phyloP scores from a whole-genome alignment of 2,113 vertebrate species.

The Equus quagga region DNA sequence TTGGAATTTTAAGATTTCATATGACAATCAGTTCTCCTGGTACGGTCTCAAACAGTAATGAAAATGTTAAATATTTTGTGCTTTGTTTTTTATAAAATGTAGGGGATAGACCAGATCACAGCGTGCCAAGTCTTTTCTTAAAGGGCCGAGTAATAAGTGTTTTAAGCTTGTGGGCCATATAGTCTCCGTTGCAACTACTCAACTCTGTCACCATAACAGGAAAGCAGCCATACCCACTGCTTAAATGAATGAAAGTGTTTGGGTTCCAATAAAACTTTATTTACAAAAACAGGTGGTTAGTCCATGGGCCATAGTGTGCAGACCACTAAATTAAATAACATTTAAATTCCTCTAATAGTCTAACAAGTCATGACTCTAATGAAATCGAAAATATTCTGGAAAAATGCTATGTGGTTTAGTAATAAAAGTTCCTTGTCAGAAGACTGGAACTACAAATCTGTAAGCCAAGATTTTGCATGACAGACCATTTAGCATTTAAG shows the following conservation, averaged over 20 bases:
- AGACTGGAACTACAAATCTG: not conserved
- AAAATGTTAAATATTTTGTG: constrained; percentile 17
- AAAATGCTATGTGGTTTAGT: constrained; percentile 20
- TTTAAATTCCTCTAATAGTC: not conserved
- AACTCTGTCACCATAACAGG: not conserved
- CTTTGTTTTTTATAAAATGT: not conserved
- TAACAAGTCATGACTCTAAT: not conserved
- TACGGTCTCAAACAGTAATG: not conserved
- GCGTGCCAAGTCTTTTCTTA: not conserved
- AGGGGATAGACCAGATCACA: not conserved
- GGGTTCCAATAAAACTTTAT: constrained; percentile 1
- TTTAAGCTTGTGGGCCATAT: not conserved
- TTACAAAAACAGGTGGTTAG: not conserved
- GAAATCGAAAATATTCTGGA: constrained; percentile 27
- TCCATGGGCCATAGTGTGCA: not conserved
- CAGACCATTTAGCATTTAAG: constrained; percentile 12
- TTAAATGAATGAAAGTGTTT: not conserved
- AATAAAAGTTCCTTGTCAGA: constrained; percentile 8
- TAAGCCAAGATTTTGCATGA: not conserved
- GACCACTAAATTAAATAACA: not conserved
- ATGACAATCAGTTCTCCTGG: not conserved
- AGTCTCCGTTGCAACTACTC: not conserved
- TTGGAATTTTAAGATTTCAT: constrained; percentile 23
- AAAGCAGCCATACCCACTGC: not conserved
- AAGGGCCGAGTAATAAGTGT: not conserved